Percentiles rank a stretch among this genome's conserved stretches.
phyloP scores from a whole-genome alignment of 35 echinoderm and acorn worm genomes.

The Heliocidaris tuberculata region DNA sequence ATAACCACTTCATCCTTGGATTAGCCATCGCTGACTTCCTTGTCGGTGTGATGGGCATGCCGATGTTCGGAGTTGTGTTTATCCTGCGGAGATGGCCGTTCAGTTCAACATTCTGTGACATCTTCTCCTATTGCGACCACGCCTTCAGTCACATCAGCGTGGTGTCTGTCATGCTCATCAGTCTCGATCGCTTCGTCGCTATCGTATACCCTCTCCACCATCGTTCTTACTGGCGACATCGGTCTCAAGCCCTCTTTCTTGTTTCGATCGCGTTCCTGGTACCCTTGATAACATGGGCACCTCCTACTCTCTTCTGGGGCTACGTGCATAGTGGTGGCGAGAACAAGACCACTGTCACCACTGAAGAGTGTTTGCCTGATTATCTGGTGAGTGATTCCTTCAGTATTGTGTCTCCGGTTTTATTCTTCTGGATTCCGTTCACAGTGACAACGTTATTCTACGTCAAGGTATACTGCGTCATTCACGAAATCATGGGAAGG shows the following conservation, averaged over 20 bases:
- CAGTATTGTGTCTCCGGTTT: conserved; percentile 46
- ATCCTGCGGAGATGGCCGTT: conserved; percentile 50
- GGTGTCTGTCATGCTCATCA: conserved; percentile 33
- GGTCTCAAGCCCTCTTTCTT: not conserved
- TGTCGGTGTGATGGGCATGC: conserved; percentile 58
- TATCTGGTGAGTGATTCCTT: conserved; percentile 41
- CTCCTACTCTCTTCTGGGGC: conserved; percentile 49
- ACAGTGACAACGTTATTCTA: conserved; percentile 26
- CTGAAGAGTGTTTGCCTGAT: conserved; percentile 26
- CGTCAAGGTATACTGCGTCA: conserved; percentile 20
- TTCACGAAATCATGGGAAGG: not conserved
- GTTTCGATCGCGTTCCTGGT: conserved; percentile 48
- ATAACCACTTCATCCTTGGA: conserved; percentile 70
- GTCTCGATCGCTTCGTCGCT: conserved; percentile 58
- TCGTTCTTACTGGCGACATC: conserved; percentile 45
- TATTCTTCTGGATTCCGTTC: conserved; percentile 59
- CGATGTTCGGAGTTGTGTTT: conserved; percentile 49
- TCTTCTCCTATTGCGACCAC: conserved; percentile 56
- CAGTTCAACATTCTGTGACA: conserved; percentile 28
- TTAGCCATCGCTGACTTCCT: conserved; percentile 67
- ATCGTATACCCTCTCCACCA: conserved; percentile 44
- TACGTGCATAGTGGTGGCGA: not conserved
- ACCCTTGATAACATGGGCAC: conserved; percentile 37
- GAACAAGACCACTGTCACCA: not conserved
- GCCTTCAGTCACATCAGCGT: conserved; percentile 54